Evolutionary conservation across 2,113 vertebrate species (phyloP), one percentile per base, ranked within the genome.

Genomic region (Tyto alba): DNA sequence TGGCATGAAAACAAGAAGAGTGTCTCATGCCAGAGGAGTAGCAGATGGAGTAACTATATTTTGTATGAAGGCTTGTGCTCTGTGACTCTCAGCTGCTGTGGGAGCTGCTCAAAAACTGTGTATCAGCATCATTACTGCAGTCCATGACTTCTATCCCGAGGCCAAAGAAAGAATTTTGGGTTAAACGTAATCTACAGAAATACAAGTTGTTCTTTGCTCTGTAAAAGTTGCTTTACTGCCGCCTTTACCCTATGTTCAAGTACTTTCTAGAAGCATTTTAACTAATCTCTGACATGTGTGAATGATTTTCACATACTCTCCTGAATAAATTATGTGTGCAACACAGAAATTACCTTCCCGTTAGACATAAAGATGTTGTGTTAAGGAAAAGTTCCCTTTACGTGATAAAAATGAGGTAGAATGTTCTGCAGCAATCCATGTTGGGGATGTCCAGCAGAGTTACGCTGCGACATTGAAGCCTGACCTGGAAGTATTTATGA

Each of bases 21-120:
- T 10, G 3, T 48, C 59, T 87, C 76, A n/a, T 85, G 66, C 77
- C 84, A 94, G 56, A 48, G 69, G 53, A 96, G 47, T 36, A 91
- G 69, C 84, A 94, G 85, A 94, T 89, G 68, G 69, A 93, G 64
- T 38, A 87, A 68, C 68, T 85, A 38, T 87, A 81, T 86, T 89
- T 95, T 25, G 17, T 56, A 48, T 26, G 40, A 83, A 26, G 21
- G 82, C 18, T 72, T 56, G 23, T 87, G 68, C 32, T 89, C 38
- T 50, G 29, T 8, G 64, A 82, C 66, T 76, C 38, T 52, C 77
- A 89, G 32, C 45, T 94, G 74, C 62, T 85, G 80, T 89, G 81
- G 91, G 73, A 87, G 50, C n/a, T 89, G 69, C 40, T 85, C 30
- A 87, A 36, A 85, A 91, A 74, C 64, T 72, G 38, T 74, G 17